Base-by-base conservation (phyloP, 2,888 invertebrate species). In the Sesamia inferens region DNA sequence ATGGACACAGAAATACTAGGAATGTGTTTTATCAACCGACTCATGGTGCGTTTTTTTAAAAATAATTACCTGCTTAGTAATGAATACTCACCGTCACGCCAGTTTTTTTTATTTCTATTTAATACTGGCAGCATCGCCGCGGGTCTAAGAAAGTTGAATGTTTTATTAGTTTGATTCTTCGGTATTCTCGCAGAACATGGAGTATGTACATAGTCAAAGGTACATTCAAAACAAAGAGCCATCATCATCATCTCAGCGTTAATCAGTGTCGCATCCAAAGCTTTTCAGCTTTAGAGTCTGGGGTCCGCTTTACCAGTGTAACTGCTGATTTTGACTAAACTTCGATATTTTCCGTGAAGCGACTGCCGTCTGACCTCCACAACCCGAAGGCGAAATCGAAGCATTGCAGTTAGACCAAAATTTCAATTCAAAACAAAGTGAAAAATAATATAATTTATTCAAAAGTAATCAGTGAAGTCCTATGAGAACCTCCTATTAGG, bases 1-100 rank as follows among this genome's bases (percentile, higher is more conserved):
- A 98, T 82, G 98, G 98, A 88, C 99, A 99, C 92, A 97, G 98
- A 90, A 99, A 99, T 92, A 98, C 99, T n/a, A 97, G 99, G 89
- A 97, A 98, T 79, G 98, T 99, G 2, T 99, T 99, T 94, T 99
- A 99, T 94, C 98, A 98, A 90, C 98, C 98, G 48, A 98, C 98
- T 74, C 98, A 99, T 96, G 99, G 99, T 97, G 95, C 73, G 86
- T 84, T 39, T 24, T 58, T 65, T 16, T 0, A 22, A n/a, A n/a
- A n/a, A 22, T 55, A n/a, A 31, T 62, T 19, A 6, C 14, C 11
- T 47, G 22, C 13, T 31, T 47, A 11, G 8, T 63, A 65, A 39
- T 13, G 2, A 39, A 39, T 13, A 48, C 39, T n/a, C n/a, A 47
- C 10, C 2, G 10, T 11, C 16, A 48, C 11, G 5, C 31, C 5